Evolutionary conservation across 1,140 invertebrate species (phyloP), one percentile per base, ranked within the genome.

Genomic region (Temnothorax nylanderi): DNA sequence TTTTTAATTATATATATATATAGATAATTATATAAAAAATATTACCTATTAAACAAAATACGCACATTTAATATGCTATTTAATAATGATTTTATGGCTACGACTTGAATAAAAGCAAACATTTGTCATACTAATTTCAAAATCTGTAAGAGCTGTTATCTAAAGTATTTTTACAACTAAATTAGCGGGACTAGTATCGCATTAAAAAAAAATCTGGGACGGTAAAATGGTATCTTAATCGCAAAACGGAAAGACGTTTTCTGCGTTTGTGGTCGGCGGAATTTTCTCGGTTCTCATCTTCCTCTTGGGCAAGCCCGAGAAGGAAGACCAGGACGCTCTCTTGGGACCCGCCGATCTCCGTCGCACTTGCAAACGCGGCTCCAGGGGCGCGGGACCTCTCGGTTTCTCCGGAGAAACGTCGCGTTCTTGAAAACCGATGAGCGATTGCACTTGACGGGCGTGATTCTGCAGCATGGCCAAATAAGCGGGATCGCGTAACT

Each of bases 161-260:
- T 13, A 44, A 54, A 37, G 8, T 76, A 58, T 60, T 76, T 75
- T 58, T 13, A 32, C 1, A 11, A n/a, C 7, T 34, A 74, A 54
- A 7, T 44, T 21, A 37, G 11, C 2, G 2, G 21, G 34, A 56
- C 5, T 54, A 74, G 11, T 4, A 32, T 76, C 10, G 16, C 0
- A 13, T 13, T 54, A n/a, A 18, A 54, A 26, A 65, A 18, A 49
- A 7, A 21, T 78, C 4, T 21, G 3, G 32, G 8, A 49, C 2
- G 6, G 21, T 1, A n/a, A 2, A 54, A n/a, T 1, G 5, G 1
- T 0, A 5, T 41, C 44, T 90, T 21, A 92, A 41, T 90, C 60
- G 4, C 71, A 65, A 67, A 91, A 91, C n/a, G 91, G 90, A 56
- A 91, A 91, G 10, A 80, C 1, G 47, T 10, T 49, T 26, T 13